Evolutionary conservation across 2,797 vertebrate genomes (phyloP).

Genomic region (Falco berigora): DNA sequence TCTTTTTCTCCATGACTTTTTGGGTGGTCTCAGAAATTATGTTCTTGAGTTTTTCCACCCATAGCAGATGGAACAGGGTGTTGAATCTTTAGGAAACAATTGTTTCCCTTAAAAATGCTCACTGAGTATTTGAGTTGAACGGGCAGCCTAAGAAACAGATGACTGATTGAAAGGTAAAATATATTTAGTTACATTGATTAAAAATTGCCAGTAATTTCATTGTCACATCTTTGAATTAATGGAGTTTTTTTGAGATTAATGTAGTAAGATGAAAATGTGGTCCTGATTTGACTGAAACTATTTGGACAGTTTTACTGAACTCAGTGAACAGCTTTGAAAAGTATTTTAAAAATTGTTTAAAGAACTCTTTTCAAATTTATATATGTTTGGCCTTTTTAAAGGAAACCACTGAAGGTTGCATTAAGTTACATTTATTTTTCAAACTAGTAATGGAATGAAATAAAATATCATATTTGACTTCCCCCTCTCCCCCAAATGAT

Average conservation of each 20-base stretch:
- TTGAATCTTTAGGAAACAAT: not conserved
- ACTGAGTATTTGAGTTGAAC: not conserved
- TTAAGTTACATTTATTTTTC: not conserved
- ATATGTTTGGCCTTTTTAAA: not conserved
- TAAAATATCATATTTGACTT: not conserved
- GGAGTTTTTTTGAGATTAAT: not conserved
- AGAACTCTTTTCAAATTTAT: not conserved
- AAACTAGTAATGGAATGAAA: not conserved
- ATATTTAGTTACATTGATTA: not conserved
- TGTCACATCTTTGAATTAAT: not conserved
- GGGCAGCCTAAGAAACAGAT: not conserved
- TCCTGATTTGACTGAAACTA: not conserved
- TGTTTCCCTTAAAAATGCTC: not conserved
- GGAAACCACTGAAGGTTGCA: not conserved
- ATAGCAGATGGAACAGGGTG: not conserved
- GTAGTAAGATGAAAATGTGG: not conserved
- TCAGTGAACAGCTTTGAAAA: not conserved
- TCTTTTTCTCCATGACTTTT: not conserved
- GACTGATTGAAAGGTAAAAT: not conserved
- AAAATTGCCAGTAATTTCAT: not conserved
- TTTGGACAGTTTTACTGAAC: not conserved
- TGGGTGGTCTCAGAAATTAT: not conserved
- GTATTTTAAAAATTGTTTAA: not conserved
- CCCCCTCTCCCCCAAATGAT: accelerated
- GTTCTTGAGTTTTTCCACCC: not conserved